Base-by-base conservation (phyloP, 2,888 invertebrate genomes). In the Cactoblastis cactorum region DNA sequence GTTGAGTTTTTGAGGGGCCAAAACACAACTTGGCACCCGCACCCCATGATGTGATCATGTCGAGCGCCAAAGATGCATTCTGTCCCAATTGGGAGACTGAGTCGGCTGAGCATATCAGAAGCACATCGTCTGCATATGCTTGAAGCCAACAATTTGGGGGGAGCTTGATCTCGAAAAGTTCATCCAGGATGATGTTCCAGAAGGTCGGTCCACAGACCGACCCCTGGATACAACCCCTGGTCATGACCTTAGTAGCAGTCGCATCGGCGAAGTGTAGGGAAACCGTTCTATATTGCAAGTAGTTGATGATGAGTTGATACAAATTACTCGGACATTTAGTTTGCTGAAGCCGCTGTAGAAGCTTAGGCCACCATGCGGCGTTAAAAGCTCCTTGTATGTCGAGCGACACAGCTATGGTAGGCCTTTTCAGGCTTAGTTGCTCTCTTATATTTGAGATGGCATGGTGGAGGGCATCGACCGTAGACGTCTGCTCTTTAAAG, bases 281-380 rank as follows among this genome's bases (percentile, higher is more conserved):
- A n/a, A n/a, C 33, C 2, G 33, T 33, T 33, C 33, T 5, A n/a
- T 33, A 3, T 1, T n/a, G 2, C 1, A 33, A 1, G n/a, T 33
- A 33, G n/a, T 3, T 33, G 9, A 2, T 33, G 5, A 28, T 28
- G 6, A 28, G 5, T 1, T 28, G 2, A 4, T 28, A 28, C 11
- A 28, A 1, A 4, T 28, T 28, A 9, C 11, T 28, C 2, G 28
- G 28, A 11, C 28, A 28, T 3, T 28, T 28, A 5, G 5, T 4
- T 1, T 1, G 1, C 11, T 6, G 3, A 6, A 24, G 53, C 5
- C 59, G n/a, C 1, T 55, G 5, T 0, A 64, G 50, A 0, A 67
- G 48, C 0, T 53, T 45, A 0, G 63, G 62, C 63, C 61, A 63
- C 63, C 61, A 63, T 57, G n/a, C n/a, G n/a, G n/a, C n/a, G n/a